A percentile compares a stretch with the other conserved stretches of the same genome.
Conservation (phyloP, 2,888 invertebrate species). For the Chydorus sphaericus region DNA sequence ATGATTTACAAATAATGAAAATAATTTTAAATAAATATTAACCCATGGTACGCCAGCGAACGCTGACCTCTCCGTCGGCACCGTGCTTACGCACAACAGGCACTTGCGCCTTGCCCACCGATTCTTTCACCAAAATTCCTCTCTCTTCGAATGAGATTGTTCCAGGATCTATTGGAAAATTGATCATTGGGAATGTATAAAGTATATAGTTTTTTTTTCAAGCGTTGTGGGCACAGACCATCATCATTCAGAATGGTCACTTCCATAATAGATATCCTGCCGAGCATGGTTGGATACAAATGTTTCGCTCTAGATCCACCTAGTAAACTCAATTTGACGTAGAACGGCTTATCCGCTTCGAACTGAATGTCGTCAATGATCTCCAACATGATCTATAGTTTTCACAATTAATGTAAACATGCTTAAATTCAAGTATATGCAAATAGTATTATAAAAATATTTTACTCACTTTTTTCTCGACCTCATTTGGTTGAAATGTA, state of each 20-base stretch:
- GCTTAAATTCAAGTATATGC: background rate
- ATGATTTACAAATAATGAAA: background rate
- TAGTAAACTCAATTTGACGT: conserved; percentile 33
- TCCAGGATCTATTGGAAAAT: conserved; percentile 35
- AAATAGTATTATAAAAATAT: background rate
- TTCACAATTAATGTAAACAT: background rate
- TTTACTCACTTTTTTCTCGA: conserved; percentile 28
- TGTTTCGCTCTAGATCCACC: conserved; percentile 12
- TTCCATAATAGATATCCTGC: conserved; percentile 38
- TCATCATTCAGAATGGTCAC: conserved; percentile 43
- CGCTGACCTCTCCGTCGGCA: conserved; percentile 34
- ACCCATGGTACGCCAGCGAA: conserved; percentile 29
- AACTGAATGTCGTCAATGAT: conserved; percentile 41
- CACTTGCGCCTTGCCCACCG: conserved; percentile 33
- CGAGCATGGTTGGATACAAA: conserved; percentile 31
- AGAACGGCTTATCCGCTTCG: conserved; percentile 46
- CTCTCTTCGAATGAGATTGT: conserved; percentile 38
- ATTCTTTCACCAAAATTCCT: conserved; percentile 40
- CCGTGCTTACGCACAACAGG: conserved; percentile 36
- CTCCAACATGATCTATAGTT: conserved; percentile 31
- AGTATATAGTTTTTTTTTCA: background rate
- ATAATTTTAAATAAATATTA: too few relatives aligned
- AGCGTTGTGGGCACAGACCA: conserved; percentile 26
- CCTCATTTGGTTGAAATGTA: conserved; percentile 36
- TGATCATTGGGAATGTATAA: conserved; percentile 7